Conservation (phyloP, 1,140 invertebrate species). For the Saccostrea cuccullata region DNA sequence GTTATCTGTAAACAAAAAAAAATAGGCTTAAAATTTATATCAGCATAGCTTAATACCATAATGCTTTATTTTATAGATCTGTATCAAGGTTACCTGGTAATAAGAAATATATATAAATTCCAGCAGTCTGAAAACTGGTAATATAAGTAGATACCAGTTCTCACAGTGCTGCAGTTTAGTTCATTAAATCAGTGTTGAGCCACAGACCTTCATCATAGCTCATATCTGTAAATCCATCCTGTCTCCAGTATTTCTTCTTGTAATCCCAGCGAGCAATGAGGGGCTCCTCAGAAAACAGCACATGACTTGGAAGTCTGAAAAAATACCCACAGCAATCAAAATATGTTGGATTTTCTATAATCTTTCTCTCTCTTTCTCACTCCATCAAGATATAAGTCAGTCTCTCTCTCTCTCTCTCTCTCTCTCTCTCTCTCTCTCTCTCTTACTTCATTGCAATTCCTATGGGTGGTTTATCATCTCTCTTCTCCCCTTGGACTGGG, state of each 20-base stretch:
- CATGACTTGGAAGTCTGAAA: slow-evolving; percentile 71
- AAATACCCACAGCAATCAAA: neutral
- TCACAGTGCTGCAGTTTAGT: neutral
- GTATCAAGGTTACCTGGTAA: neutral
- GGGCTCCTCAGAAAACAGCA: slow-evolving; percentile 76
- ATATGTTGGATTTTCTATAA: neutral
- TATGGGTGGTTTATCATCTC: slow-evolving; percentile 74
- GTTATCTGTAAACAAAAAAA: slow-evolving; percentile 61
- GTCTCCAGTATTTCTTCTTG: slow-evolving; percentile 72
- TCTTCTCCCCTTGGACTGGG: slow-evolving; percentile 57
- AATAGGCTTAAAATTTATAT: neutral
- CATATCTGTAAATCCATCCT: slow-evolving; percentile 74
- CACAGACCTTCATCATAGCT: slow-evolving; percentile 73
- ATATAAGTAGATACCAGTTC: no score
- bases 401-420: slow-evolving; percentile 19
- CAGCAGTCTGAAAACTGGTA: no score
- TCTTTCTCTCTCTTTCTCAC: neutral
- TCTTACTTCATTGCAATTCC: slow-evolving; percentile 69
- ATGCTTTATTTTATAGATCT: neutral
- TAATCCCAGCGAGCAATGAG: slow-evolving; percentile 75
- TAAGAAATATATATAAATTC: neutral
- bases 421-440: neutral
- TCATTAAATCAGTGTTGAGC: neutral
- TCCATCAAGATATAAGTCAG: no score
- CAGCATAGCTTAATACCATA: neutral